phyloP scores from a whole-genome alignment of 2,797 vertebrate genomes.

The Apogon talboti region DNA sequence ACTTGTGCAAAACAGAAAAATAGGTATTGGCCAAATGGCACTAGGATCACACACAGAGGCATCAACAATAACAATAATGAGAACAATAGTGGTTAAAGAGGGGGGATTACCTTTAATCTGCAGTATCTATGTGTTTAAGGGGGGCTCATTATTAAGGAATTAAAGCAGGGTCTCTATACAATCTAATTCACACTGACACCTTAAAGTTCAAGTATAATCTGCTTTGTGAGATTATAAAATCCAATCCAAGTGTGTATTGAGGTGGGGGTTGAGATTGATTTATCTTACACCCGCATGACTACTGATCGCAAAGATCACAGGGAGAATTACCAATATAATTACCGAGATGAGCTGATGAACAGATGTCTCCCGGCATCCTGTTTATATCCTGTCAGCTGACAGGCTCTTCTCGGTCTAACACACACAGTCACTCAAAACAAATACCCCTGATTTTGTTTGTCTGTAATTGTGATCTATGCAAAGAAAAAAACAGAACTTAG shows the following conservation, averaged over 20 bases:
- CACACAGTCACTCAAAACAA: background rate
- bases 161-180: slow-evolving; percentile 2
- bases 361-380: slow-evolving; percentile 55
- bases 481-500: background rate
- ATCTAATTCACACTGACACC: slow-evolving; percentile 45
- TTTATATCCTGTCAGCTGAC: slow-evolving; percentile 20
- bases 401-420: slow-evolving; percentile 23
- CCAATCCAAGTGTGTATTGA: slow-evolving; percentile 49
- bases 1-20: slow-evolving; percentile 45
- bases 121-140: slow-evolving; percentile 47
- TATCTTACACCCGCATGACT: slow-evolving; percentile 9
- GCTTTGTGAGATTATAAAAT: slow-evolving; percentile 72
- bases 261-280: background rate
- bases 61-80: slow-evolving; percentile 42
- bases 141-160: slow-evolving; percentile 41
- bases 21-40: slow-evolving; percentile 31
- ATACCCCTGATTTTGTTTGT: background rate
- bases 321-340: slow-evolving; percentile 64
- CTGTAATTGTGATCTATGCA: background rate
- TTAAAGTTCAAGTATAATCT: slow-evolving; percentile 68
- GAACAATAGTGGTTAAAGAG: slow-evolving; percentile 63
- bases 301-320: slow-evolving; percentile 52
- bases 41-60: slow-evolving; percentile 1
- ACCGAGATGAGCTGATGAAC: slow-evolving; percentile 65
- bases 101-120: slow-evolving; percentile 71